Base-by-base conservation (phyloP, 2,113 vertebrate species). In the Lamprologus sp. region DNA sequence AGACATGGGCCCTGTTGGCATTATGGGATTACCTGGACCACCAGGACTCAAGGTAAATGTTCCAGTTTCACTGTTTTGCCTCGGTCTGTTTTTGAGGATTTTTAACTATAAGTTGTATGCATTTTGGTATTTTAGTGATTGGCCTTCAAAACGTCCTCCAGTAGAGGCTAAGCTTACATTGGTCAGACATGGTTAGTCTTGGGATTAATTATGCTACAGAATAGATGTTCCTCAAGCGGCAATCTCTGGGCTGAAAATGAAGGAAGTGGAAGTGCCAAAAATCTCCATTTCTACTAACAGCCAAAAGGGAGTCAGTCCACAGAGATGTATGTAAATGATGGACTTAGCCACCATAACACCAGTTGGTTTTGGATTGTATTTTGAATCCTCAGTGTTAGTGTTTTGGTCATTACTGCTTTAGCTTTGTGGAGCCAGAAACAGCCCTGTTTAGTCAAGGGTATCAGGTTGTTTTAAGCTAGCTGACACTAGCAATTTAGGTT, bases 1-100 rank as follows among this genome's bases (percentile, higher is more conserved):
- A 56, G 97, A 99, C 93, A 96, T 98, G 97, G 98, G 98, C 84
- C 90, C 94, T 33, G 23, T 96, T 77, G 98, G 98, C 94, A 94
- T 96, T 0, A 94, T 98, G 10, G 98, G 98, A 33, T 97, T 96
- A 91, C 94, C 97, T 49, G 98, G 98, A 96, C 96, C 96, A 68
- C 96, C 96, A 81, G 98, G 98, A 96, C 95, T 98, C 87, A 98
- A 99, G 98, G 98, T 99, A 94, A 97, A 89, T 85, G 7, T 63
- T 13, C 19, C 40, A 60, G 31, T 81, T 86, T 51, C 19, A 9
- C 17, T 15, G 2, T 81, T 33, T 37, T 10, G 8, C 40, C 45
- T 70, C 14, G 3, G 11, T 83, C 23, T 56, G 4, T 7, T 73
- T 81, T 84, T 21, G 13, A 13, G 3, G 35, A 17, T 31, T 7